phyloP scores from a whole-genome alignment of 2,888 invertebrate species.

The Pseudococcus jackbeardsleyi region DNA sequence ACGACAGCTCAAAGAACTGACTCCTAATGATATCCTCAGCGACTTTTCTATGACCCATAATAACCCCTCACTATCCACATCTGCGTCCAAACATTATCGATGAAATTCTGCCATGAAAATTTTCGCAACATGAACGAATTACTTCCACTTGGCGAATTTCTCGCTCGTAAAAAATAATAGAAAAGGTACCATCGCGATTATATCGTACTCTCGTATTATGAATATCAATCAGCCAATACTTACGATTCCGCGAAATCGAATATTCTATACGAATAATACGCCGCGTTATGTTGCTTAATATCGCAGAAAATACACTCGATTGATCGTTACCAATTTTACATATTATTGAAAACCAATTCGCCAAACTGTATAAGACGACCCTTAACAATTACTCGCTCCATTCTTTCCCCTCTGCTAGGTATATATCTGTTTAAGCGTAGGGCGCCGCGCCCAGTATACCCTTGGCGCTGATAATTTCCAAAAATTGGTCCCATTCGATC shows the following conservation, averaged over 20 bases:
- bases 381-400: constrained; percentile 1
- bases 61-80: not conserved
- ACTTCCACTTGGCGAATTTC: not conserved
- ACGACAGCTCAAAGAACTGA: not conserved
- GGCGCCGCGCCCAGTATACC: not conserved
- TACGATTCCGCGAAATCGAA: not conserved
- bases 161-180: not conserved
- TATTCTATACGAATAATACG: not conserved
- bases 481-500: constrained; percentile 6
- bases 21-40: not conserved
- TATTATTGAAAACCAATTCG: constrained; percentile 21
- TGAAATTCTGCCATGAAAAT: not conserved
- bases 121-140: not conserved
- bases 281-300: constrained; percentile 3
- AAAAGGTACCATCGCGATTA: not conserved
- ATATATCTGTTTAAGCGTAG: not conserved
- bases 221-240: not conserved
- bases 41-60: not conserved
- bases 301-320: constrained; percentile 33
- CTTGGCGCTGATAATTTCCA: constrained; percentile 1
- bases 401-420: not conserved
- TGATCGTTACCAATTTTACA: constrained; percentile 25
- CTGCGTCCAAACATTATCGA: not conserved
- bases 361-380: constrained; percentile 27
- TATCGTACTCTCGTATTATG: not conserved